These are phyloP conservation scores for Stenchaetothrips biformis DNA, from an alignment of 2,888 invertebrate species.

Conservation along the genomic window DNA sequence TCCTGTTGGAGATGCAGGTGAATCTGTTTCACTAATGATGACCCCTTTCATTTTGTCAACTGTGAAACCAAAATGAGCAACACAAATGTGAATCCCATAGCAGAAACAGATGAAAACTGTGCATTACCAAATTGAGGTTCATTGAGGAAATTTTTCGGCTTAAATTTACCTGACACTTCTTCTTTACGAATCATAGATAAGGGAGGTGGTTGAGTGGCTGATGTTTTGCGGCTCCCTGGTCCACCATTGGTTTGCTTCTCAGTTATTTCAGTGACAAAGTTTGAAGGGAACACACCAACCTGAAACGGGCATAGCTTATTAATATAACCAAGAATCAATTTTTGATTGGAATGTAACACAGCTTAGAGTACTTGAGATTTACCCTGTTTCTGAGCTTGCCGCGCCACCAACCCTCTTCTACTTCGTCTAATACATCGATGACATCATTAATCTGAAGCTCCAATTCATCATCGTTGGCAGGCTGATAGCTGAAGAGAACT, in stretches of 20 bases:
- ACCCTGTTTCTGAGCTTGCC: constrained; percentile 71
- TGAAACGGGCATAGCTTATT: constrained; percentile 34
- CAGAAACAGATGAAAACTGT: too few species aligned
- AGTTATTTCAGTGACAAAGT: constrained; percentile 69
- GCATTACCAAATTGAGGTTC: not conserved
- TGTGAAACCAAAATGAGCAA: not conserved
- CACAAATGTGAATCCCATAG: too few species aligned
- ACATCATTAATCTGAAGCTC: constrained; percentile 80
- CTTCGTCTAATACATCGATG: constrained; percentile 85
- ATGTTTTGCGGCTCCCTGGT: constrained; percentile 21
- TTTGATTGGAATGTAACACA: too few species aligned
- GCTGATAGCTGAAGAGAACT: constrained; percentile 85
- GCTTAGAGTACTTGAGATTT: constrained; percentile 38
- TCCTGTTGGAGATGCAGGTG: not conserved
- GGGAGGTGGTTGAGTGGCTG: constrained; percentile 3
- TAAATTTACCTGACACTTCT: not conserved
- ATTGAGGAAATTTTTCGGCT: not conserved
- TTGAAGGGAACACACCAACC: constrained; percentile 90
- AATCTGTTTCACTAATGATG: constrained; percentile 43
- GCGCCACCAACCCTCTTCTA: constrained; percentile 93
- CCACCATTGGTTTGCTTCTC: constrained; percentile 28
- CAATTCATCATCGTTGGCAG: constrained; percentile 90
- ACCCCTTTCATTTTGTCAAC: not conserved
- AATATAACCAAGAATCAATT: too few species aligned
- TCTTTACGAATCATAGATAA: not conserved